Base-by-base conservation (phyloP, 2,888 invertebrate genomes). In the Adelognathus sp. region DNA sequence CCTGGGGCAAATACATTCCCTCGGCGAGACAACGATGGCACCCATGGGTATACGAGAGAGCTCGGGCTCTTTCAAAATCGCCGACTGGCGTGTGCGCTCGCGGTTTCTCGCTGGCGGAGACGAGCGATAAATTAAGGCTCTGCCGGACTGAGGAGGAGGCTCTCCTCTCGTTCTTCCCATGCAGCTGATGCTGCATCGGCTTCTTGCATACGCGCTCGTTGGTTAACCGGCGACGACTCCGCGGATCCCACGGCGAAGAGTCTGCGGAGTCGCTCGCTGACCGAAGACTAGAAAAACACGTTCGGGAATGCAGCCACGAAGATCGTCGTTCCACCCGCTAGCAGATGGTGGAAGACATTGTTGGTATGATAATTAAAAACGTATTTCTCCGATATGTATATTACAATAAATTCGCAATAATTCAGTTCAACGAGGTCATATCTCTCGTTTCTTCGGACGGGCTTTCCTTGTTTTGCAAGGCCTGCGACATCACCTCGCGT, bases 131-230 rank as follows among this genome's bases (percentile, higher is more conserved):
- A 79, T 79, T 79, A 79, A 79, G 60, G n/a, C n/a, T n/a, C 75
- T 67, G 70, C 21, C 64, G 64, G 7, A 52, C 60, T 56, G 64
- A n/a, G n/a, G n/a, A n/a, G n/a, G n/a, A n/a, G n/a, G n/a, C n/a
- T n/a, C 70, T 61, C 58, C 41, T 60, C 73, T 70, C 75, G 64
- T 64, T 69, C 66, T 79, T 44, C 70, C 69, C 29, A 50, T 67
- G 75, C 74, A 72, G 77, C 72, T 69, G 73, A 71, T 66, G 64
- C 67, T 33, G 24, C 36, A 14, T 21, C 18, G 39, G 82, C 82
- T 84, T 84, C 83, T 85, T 84, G 84, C 85, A 81, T 85, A 85
- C 83, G 76, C 82, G 71, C 77, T 56, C 54, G 76, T 76, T 78
- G 69, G 74, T 76, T 79, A 82, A 66, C 70, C 52, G 52, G 24